Evolutionary conservation across 2,797 vertebrate genomes (phyloP).

Genomic region (Apogon hyalosoma): DNA sequence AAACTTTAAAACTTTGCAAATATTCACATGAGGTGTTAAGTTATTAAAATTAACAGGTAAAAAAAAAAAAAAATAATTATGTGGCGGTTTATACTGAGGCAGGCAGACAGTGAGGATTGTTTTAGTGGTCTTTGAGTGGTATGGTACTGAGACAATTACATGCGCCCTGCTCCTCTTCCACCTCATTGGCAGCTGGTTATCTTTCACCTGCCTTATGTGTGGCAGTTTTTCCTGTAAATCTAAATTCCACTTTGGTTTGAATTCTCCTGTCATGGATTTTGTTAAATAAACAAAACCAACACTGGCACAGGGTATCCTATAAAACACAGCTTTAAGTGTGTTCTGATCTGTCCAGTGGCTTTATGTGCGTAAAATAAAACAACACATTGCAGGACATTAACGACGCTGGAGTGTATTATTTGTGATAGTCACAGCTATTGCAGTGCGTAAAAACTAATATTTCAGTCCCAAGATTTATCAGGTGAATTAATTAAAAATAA

Average conservation of each 20-base stretch:
- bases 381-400: neutral
- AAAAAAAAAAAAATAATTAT: neutral
- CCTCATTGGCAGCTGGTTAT: neutral
- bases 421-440: too few species aligned
- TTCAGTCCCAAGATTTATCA: too few species aligned
- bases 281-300: slow-evolving; percentile 39
- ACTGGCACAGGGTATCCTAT: slow-evolving; percentile 38
- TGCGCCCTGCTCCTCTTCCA: neutral
- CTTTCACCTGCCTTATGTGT: neutral
- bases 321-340: slow-evolving; percentile 46
- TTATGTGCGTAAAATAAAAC: slow-evolving; percentile 25
- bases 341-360: slow-evolving; percentile 49
- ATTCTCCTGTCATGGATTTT: slow-evolving; percentile 10
- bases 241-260: slow-evolving; percentile 7
- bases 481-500: neutral
- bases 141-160: neutral
- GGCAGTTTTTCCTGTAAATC: neutral
- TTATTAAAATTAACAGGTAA: neutral
- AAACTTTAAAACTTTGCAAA: neutral
- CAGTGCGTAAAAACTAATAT: too few species aligned
- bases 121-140: neutral
- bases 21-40: neutral
- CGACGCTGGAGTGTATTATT: too few species aligned
- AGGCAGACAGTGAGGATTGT: neutral
- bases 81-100: neutral